These are phyloP conservation scores for Sandelia bainsii DNA, from an alignment of 2,797 vertebrate species.

Conservation along the genomic window DNA sequence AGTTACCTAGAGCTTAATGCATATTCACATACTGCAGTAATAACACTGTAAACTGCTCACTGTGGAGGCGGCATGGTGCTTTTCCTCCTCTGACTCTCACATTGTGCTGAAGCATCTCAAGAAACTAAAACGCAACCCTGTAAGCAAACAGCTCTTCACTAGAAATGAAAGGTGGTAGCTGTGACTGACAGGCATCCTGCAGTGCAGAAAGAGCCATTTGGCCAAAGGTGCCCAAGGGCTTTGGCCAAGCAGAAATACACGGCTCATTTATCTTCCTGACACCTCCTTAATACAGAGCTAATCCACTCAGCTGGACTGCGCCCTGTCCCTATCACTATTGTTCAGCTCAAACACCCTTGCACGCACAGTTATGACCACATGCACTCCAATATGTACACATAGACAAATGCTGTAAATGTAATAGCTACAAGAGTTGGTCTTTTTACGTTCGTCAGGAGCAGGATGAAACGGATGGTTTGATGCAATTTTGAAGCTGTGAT, in stretches of 20 bases:
- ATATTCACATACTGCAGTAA: not conserved
- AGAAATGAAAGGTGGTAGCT: constrained; percentile 48
- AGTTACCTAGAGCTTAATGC: not conserved
- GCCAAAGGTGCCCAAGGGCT: constrained; percentile 56
- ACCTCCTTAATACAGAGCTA: constrained; percentile 77
- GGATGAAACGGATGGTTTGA: constrained; percentile 44
- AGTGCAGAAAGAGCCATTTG: constrained; percentile 66
- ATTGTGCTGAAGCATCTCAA: constrained; percentile 46
- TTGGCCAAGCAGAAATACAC: constrained; percentile 59
- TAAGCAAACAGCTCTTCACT: constrained; percentile 35
- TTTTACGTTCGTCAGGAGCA: constrained; percentile 1
- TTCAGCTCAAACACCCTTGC: constrained; percentile 11
- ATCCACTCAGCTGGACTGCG: constrained; percentile 73
- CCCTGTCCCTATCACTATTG: constrained; percentile 21
- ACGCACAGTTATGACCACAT: constrained; percentile 1
- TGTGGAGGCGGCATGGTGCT: constrained; percentile 1
- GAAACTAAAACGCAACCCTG: constrained; percentile 33
- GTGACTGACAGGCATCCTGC: constrained; percentile 73
- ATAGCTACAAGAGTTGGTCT: not conserved
- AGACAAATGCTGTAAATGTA: constrained; percentile 6
- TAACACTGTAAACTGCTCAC: not conserved
- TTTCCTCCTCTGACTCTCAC: not conserved
- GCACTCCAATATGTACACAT: not conserved
- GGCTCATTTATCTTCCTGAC: constrained; percentile 83
- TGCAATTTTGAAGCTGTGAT: constrained; percentile 42